Percentiles rank a stretch among this genome's conserved stretches.
phyloP scores from a whole-genome alignment of 2,797 vertebrate genomes.

The Chiloscyllium punctatum region DNA sequence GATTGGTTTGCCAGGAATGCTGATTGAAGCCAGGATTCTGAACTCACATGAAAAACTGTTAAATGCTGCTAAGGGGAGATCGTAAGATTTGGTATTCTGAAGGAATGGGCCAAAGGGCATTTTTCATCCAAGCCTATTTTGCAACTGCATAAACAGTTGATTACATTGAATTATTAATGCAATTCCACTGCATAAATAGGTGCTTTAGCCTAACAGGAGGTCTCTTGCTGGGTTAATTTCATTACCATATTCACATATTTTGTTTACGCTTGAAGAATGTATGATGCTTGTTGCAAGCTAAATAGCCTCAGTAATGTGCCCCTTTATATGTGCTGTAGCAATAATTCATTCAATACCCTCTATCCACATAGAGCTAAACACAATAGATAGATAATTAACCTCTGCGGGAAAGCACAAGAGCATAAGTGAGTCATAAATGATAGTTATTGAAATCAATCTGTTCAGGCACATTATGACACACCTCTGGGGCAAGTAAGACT shows the following conservation, averaged over 20 bases:
- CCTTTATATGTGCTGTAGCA: too few species aligned
- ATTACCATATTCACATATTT: not conserved
- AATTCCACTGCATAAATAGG: not conserved
- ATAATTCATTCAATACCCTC: too few species aligned
- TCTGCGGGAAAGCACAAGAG: too few species aligned
- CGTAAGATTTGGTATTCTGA: not conserved
- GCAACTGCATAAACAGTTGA: not conserved
- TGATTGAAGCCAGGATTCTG: conserved; percentile 22
- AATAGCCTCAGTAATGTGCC: not conserved
- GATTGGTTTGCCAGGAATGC: conserved; percentile 18
- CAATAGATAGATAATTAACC: too few species aligned
- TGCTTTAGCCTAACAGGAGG: not conserved
- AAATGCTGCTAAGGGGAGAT: not conserved
- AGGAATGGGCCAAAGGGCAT: conserved; percentile 6
- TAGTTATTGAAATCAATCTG: too few species aligned
- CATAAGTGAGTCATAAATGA: too few species aligned
- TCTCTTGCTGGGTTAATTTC: not conserved
- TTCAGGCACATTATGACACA: too few species aligned
- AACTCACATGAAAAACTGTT: not conserved
- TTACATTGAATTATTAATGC: not conserved
- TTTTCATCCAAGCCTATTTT: not conserved
- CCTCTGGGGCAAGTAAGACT: too few species aligned
- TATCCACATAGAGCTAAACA: too few species aligned
- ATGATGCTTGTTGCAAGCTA: not conserved
- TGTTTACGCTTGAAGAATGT: not conserved